phyloP scores from a whole-genome alignment of 1,140 invertebrate species.

The Bemisia tabaci region DNA sequence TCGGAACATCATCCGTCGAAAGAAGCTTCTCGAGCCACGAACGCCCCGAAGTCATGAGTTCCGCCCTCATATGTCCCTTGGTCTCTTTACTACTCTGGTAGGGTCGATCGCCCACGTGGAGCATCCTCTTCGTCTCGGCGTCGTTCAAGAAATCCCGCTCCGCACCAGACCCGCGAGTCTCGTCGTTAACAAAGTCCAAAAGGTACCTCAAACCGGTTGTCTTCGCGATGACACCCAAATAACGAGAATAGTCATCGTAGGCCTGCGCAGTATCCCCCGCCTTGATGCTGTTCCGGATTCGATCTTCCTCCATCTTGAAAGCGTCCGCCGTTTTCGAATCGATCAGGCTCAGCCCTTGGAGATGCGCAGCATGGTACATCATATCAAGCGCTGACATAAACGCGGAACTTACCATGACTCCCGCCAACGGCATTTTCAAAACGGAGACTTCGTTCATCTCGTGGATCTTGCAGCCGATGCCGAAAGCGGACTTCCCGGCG shows the following conservation, averaged over 20 bases:
- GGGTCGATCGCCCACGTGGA: conserved; percentile 68
- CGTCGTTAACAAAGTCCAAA: conserved; percentile 56
- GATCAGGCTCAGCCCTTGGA: conserved; percentile 71
- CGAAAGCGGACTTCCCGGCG: conserved; percentile 41
- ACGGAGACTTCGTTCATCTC: conserved; percentile 38
- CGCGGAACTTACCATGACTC: conserved; percentile 74
- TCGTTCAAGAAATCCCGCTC: conserved; percentile 30
- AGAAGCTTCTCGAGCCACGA: too few relatives aligned
- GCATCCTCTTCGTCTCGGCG: conserved; percentile 33
- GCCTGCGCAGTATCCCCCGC: conserved; percentile 5
- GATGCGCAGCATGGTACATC: conserved; percentile 59
- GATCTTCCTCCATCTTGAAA: conserved; percentile 36
- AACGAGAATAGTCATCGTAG: background rate
- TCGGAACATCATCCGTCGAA: too few relatives aligned
- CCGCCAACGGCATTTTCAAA: conserved; percentile 48
- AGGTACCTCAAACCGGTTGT: conserved; percentile 62
- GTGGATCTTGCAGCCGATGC: conserved; percentile 36
- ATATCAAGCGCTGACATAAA: conserved; percentile 67
- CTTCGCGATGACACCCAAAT: conserved; percentile 44
- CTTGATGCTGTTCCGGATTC: background rate
- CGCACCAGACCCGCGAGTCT: background rate
- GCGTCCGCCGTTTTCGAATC: too few relatives aligned
- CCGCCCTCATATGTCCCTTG: conserved; percentile 50
- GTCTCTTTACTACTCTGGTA: conserved; percentile 36
- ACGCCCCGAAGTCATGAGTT: conserved; percentile 72